phyloP scores from a whole-genome alignment of 1,140 invertebrate species.

The Leptinotarsa lineolata region DNA sequence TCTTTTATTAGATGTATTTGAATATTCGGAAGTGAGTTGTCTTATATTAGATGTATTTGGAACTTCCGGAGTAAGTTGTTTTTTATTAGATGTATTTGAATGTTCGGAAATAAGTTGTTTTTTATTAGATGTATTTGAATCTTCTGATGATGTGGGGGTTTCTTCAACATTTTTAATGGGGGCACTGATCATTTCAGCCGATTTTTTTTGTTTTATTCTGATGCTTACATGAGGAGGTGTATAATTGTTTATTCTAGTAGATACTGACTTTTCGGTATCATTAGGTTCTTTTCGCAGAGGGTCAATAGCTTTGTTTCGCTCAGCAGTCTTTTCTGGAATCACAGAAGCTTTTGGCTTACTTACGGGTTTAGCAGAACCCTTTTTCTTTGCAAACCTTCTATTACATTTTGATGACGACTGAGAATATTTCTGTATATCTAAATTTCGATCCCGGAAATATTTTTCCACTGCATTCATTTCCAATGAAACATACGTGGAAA shows the following conservation, averaged over 20 bases:
- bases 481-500: slow-evolving; percentile 31
- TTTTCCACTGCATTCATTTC: slow-evolving; percentile 34
- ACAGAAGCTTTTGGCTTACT: background rate
- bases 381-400: slow-evolving; percentile 17
- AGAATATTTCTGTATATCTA: background rate
- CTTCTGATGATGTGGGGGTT: background rate
- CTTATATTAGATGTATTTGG: slow-evolving; percentile 1
- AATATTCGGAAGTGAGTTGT: background rate
- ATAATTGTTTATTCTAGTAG: no score
- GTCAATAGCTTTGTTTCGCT: no score
- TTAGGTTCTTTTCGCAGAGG: no score
- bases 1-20: slow-evolving; percentile 11
- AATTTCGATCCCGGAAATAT: slow-evolving; percentile 17
- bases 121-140: slow-evolving; percentile 1
- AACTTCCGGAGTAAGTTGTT: background rate
- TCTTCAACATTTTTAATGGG: no score
- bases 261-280: no score
- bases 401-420: background rate
- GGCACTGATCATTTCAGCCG: no score
- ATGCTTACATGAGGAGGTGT: no score
- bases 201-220: no score
- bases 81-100: slow-evolving; percentile 2
- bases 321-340: no score
- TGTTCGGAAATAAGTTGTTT: background rate
- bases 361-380: background rate